Evolutionary conservation across 2,797 vertebrate species (phyloP).

Genomic region (Catamblyrhynchus diadema): DNA sequence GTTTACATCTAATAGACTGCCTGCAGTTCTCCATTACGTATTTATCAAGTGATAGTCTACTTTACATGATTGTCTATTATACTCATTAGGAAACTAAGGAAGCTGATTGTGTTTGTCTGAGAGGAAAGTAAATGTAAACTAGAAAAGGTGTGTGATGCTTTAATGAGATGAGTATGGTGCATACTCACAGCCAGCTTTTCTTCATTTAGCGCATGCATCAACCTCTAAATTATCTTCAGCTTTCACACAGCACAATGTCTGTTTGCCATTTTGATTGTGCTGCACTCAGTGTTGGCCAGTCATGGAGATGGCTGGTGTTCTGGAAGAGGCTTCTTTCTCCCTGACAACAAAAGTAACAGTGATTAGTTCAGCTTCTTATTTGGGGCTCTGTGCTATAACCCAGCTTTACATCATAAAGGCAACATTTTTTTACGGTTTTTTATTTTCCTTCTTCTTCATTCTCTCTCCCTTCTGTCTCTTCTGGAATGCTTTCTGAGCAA

Average conservation of each 20-base stretch:
- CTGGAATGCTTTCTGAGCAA: slow-evolving; percentile 58
- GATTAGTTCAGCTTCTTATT: slow-evolving; percentile 68
- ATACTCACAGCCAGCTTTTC: slow-evolving; percentile 32
- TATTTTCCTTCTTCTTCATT: background rate
- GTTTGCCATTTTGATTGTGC: slow-evolving; percentile 20
- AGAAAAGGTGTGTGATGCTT: slow-evolving; percentile 77
- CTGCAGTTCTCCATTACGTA: slow-evolving; percentile 50
- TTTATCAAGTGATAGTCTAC: slow-evolving; percentile 47
- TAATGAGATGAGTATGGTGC: slow-evolving; percentile 81
- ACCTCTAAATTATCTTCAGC: slow-evolving; percentile 60
- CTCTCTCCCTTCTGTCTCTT: slow-evolving; percentile 27
- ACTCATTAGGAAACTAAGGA: slow-evolving; percentile 79
- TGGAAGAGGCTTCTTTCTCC: slow-evolving; percentile 38
- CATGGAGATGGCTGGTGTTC: slow-evolving; percentile 2
- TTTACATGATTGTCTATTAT: slow-evolving; percentile 81
- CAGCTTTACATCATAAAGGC: slow-evolving; percentile 52
- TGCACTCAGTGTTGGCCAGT: slow-evolving; percentile 22
- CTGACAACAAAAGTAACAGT: slow-evolving; percentile 49
- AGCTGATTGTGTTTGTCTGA: slow-evolving; percentile 80
- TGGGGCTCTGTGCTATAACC: slow-evolving; percentile 34
- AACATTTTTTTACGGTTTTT: background rate
- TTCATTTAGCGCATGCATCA: slow-evolving; percentile 43
- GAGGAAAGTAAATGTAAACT: slow-evolving; percentile 68
- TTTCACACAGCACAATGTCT: background rate
- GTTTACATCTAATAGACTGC: slow-evolving; percentile 66